Percentiles rank a stretch among this genome's conserved stretches.
phyloP scores from a whole-genome alignment of 2,113 vertebrate genomes.

The Silurus meridionalis region DNA sequence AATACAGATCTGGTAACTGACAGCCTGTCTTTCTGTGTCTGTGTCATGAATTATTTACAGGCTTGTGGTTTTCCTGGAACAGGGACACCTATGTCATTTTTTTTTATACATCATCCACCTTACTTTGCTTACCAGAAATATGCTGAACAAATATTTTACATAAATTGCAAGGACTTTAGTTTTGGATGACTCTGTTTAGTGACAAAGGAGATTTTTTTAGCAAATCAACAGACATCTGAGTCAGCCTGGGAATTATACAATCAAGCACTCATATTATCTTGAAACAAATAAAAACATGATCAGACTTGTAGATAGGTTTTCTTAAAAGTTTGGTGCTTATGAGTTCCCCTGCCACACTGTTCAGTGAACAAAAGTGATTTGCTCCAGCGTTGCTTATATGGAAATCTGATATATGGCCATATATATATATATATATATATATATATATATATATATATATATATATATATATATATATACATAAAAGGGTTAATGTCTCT shows the following conservation, averaged over 20 bases:
- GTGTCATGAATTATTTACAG: slow-evolving; percentile 72
- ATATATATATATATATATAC: too few relatives aligned
- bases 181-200: neutral
- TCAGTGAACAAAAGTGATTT: slow-evolving; percentile 34
- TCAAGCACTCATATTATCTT: slow-evolving; percentile 14
- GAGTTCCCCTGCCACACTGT: slow-evolving; percentile 24
- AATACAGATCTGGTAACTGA: slow-evolving; percentile 64
- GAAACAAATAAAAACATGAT: slow-evolving; percentile 28
- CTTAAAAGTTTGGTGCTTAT: slow-evolving; percentile 14
- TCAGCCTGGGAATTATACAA: slow-evolving; percentile 6
- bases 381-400: slow-evolving; percentile 32
- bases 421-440: too few relatives aligned
- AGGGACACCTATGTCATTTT: slow-evolving; percentile 56
- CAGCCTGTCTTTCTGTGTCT: slow-evolving; percentile 66
- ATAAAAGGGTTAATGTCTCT: too few relatives aligned
- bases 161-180: slow-evolving; percentile 12
- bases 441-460: too few relatives aligned
- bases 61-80: slow-evolving; percentile 54
- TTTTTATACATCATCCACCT: slow-evolving; percentile 58
- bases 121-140: slow-evolving; percentile 38
- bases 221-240: slow-evolving; percentile 10
- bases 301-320: slow-evolving; percentile 23
- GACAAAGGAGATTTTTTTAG: slow-evolving; percentile 23
- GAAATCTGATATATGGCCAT: too few relatives aligned
- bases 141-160: slow-evolving; percentile 24